Conservation (phyloP, 2,797 vertebrate genomes). For the Sternarchorhynchus goeldii region DNA sequence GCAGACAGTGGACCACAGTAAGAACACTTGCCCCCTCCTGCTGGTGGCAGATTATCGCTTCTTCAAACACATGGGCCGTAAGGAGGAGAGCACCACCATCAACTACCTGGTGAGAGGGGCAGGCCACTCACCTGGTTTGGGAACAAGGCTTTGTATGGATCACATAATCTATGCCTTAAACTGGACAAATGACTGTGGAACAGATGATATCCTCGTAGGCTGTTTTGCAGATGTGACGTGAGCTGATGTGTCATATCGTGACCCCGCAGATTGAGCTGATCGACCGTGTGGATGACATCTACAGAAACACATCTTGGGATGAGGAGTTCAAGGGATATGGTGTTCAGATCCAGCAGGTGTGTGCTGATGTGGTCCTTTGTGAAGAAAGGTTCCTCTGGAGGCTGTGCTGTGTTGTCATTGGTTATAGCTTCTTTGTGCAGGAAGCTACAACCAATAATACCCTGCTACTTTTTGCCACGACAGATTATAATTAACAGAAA, state of each 20-base stretch:
- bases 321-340: conserved; percentile 85
- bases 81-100: conserved; percentile 86
- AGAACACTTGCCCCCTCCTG: conserved; percentile 83
- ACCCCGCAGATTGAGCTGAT: conserved; percentile 89
- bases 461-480: not conserved
- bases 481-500: conserved; percentile 91
- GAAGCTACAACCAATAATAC: not conserved
- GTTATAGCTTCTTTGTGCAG: not conserved
- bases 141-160: not conserved
- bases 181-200: not conserved
- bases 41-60: conserved; percentile 89
- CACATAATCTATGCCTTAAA: not conserved
- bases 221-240: not conserved
- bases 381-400: not conserved
- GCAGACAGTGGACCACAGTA: conserved; percentile 69
- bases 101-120: conserved; percentile 81
- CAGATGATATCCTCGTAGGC: too few relatives aligned
- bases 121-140: conserved; percentile 4
- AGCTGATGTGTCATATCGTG: conserved; percentile 16
- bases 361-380: not conserved
- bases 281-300: conserved; percentile 96
- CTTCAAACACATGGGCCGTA: conserved; percentile 84
- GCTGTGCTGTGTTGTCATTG: not conserved
- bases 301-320: conserved; percentile 93
- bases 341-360: conserved; percentile 96